Evolutionary conservation across 2,113 vertebrate species (phyloP).

Genomic region (Prionailurus bengalensis): DNA sequence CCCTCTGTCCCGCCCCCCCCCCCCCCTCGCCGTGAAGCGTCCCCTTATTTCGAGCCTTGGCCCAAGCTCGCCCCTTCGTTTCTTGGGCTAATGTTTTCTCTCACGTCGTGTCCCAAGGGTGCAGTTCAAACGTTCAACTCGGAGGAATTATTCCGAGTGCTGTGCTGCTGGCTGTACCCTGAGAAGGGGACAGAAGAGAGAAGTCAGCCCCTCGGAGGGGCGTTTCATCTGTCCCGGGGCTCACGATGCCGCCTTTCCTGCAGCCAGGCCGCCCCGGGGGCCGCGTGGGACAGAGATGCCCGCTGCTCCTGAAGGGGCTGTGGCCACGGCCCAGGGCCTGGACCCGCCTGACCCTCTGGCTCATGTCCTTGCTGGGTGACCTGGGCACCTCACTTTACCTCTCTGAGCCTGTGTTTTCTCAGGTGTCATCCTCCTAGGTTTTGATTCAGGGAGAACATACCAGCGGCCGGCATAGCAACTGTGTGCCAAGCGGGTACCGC

Average conservation of each 20-base stretch:
- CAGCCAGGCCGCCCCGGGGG: not conserved
- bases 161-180: rapidly evolving
- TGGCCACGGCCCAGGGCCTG: rapidly evolving
- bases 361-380: not conserved
- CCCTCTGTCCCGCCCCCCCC: not conserved
- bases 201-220: not conserved
- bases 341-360: not conserved
- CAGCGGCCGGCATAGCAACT: rapidly evolving
- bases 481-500: rapidly evolving
- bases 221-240: not conserved
- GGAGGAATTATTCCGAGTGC: not conserved
- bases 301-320: not conserved
- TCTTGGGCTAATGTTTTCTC: not conserved
- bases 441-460: rapidly evolving
- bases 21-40: rapidly evolving
- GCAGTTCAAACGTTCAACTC: slow-evolving; percentile 67
- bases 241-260: not conserved
- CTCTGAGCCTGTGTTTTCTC: not conserved
- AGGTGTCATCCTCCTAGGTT: rapidly evolving
- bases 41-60: not conserved
- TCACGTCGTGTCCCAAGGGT: not conserved
- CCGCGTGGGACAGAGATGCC: rapidly evolving
- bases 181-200: slow-evolving; percentile 1
- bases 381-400: rapidly evolving
- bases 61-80: rapidly evolving